Percentiles rank a stretch among this genome's conserved stretches.
These are phyloP conservation scores for Holothuria scabra DNA, from an alignment of 53 echinoderm and acorn worm species.

Conservation along the genomic window DNA sequence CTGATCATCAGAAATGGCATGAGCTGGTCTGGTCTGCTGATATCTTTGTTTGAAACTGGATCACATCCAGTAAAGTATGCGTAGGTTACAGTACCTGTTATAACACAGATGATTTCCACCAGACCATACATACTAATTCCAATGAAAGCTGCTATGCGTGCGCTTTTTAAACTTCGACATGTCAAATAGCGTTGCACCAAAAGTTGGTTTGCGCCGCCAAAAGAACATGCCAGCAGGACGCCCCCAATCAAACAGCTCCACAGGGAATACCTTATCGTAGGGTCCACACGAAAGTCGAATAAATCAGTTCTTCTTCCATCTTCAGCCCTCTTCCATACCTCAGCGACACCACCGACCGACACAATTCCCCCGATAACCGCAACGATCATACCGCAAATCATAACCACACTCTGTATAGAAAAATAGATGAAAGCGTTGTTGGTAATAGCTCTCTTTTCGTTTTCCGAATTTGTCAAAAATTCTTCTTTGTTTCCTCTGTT, in stretches of 20 bases:
- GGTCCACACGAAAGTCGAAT: slow-evolving; percentile 18
- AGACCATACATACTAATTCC: background rate
- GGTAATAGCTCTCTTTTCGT: too few relatives aligned
- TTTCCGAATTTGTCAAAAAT: too few relatives aligned
- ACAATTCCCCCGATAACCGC: background rate
- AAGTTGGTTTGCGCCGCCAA: background rate
- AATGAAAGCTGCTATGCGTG: background rate
- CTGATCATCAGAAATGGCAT: slow-evolving; percentile 2
- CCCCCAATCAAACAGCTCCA: slow-evolving; percentile 10
- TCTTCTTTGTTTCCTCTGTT: too few relatives aligned
- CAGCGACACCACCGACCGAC: background rate
- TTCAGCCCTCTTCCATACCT: background rate
- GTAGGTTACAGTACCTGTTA: background rate
- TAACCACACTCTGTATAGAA: slow-evolving; percentile 1
- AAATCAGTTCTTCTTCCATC: background rate
- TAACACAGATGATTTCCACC: background rate
- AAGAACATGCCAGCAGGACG: too few relatives aligned
- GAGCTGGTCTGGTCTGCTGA: background rate
- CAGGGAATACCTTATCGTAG: background rate
- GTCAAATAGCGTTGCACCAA: background rate
- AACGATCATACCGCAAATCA: background rate
- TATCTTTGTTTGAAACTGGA: background rate
- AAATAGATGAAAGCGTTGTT: too few relatives aligned
- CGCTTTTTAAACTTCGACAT: background rate
- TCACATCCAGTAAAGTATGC: slow-evolving; percentile 1